Percentiles rank a stretch among this genome's conserved stretches.
These are phyloP conservation scores for Podarcis cretensis DNA, from an alignment of 2,113 vertebrate species.

Conservation along the genomic window DNA sequence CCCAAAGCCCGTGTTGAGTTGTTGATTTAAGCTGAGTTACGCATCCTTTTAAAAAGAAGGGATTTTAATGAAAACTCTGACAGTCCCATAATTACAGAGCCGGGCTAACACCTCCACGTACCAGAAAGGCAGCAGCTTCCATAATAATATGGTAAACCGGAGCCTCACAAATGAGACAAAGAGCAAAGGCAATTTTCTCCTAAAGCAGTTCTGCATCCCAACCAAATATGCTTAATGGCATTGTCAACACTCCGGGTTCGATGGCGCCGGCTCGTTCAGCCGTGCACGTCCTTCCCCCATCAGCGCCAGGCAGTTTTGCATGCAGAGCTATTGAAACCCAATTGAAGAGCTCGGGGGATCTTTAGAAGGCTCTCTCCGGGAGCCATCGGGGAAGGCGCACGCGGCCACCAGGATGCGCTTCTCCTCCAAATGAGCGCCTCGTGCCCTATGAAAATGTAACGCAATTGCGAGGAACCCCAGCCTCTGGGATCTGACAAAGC, in stretches of 20 bases:
- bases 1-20: conserved; percentile 14
- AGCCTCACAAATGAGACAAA: conserved; percentile 45
- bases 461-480: conserved; percentile 22
- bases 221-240: conserved; percentile 53
- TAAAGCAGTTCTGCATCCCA: conserved; percentile 52
- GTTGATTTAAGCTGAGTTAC: conserved; percentile 40
- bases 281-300: conserved; percentile 23
- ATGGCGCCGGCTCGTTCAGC: conserved; percentile 52
- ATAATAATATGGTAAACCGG: conserved; percentile 44
- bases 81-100: conserved; percentile 56
- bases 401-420: conserved; percentile 1
- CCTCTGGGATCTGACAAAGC: neutral
- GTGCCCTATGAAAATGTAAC: neutral
- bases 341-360: conserved; percentile 24
- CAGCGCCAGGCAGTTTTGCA: conserved; percentile 23
- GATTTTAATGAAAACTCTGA: conserved; percentile 56
- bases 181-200: conserved; percentile 55
- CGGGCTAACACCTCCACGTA: conserved; percentile 36
- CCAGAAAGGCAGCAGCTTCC: conserved; percentile 15
- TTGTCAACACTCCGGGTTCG: conserved; percentile 50
- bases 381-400: conserved; percentile 4
- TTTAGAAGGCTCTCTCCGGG: conserved; percentile 9
- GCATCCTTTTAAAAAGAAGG: conserved; percentile 48
- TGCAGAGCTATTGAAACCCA: neutral
- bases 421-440: neutral